A percentile compares a stretch with the other conserved stretches of the same genome.
Conservation (phyloP, 2,888 invertebrate species). For the Proisotoma minuta region DNA sequence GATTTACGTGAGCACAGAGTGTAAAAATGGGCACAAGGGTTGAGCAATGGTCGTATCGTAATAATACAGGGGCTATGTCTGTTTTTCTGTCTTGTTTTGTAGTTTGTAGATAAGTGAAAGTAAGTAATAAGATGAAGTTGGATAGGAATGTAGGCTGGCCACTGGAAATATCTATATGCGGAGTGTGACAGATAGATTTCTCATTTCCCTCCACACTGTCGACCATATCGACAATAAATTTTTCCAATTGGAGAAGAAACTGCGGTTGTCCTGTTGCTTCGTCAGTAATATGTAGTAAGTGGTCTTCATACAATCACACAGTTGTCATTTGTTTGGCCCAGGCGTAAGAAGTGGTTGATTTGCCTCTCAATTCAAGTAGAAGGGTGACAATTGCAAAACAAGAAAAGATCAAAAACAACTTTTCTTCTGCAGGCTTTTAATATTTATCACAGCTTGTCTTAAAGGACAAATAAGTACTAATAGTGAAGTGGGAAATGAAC, state of each 20-base stretch:
- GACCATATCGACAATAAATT: constrained; percentile 15
- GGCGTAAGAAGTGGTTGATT: background rate
- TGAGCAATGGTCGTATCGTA: too few relatives aligned
- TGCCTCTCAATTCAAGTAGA: background rate
- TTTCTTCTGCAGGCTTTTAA: too few relatives aligned
- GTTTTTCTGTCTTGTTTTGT: too few relatives aligned
- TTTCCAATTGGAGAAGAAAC: constrained; percentile 10
- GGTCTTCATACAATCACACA: background rate
- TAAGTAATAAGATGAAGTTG: background rate
- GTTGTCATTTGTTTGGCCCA: constrained; percentile 4
- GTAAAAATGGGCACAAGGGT: too few relatives aligned
- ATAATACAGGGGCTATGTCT: too few relatives aligned
- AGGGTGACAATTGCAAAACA: background rate
- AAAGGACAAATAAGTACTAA: too few relatives aligned
- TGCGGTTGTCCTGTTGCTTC: constrained; percentile 14
- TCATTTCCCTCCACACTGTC: constrained; percentile 14
- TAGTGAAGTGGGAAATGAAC: too few relatives aligned
- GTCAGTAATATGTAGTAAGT: background rate
- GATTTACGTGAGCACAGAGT: too few relatives aligned
- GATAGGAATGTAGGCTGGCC: background rate
- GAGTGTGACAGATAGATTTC: constrained; percentile 16
- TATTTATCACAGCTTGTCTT: too few relatives aligned
- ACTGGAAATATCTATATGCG: background rate
- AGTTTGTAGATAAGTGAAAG: background rate
- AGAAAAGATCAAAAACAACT: too few relatives aligned